Base-by-base conservation (phyloP, 2,888 invertebrate genomes). In the Ophraella communa region DNA sequence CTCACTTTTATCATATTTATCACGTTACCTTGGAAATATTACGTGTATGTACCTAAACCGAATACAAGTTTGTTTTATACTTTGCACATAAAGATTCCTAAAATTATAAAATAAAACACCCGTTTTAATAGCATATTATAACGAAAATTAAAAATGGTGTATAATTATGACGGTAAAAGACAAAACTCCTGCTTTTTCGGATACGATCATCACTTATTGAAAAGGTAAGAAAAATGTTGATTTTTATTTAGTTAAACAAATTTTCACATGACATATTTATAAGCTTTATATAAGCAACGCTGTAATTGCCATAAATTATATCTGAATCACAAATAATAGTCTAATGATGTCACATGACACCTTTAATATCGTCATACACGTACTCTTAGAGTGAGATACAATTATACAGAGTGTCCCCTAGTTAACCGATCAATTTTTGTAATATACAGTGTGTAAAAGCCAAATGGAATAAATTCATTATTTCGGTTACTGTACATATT, bases 1-100 rank as follows among this genome's bases (percentile, higher is more conserved):
- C n/a, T n/a, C 39, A 27, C 51, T 42, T 59, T 59, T 59, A 51
- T 58, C 55, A 49, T 58, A 39, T 52, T 42, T 59, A 59, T 59
- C 59, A 42, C 11, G 42, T 59, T 59, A 59, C 59, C 59, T 59
- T 59, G 59, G 51, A 42, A 59, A 51, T 21, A 17, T n/a, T n/a
- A n/a, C n/a, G n/a, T n/a, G n/a, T 24, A 59, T 42, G 8, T 18
- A 39, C 27, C 42, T 45, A 51, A 58, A 47, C 14, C 35, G 17
- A 58, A 8, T 14, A 58, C 35, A 33, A 42, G 51, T 59, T 51
- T 30, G 23, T 14, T 47, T 23, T 17, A 35, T 47, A 59, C 51
- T 39, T 59, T 51, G 27, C 51, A 59, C 51, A 39, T 24, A 2
- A n/a, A n/a, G n/a, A n/a, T n/a, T n/a, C n/a, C n/a, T n/a, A n/a